Conservation (phyloP, 2,888 invertebrate genomes). For the Sinopyrophorus schimmeli region DNA sequence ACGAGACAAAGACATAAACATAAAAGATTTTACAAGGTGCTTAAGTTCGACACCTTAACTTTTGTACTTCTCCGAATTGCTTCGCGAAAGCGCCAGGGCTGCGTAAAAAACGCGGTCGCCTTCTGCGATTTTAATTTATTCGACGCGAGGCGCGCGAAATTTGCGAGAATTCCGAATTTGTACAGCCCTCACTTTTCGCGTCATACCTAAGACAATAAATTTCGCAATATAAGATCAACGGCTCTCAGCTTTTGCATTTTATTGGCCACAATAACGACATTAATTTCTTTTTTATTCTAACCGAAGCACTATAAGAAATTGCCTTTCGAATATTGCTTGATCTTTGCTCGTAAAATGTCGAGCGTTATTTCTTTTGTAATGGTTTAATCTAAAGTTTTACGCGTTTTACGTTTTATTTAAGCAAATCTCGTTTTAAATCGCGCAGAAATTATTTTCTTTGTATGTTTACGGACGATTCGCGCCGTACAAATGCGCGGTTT, state of each 20-base stretch:
- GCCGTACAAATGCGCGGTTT: too few relatives aligned
- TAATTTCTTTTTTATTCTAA: conserved; percentile 41
- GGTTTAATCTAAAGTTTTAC: too few relatives aligned
- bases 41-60: conserved; percentile 36
- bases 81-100: neutral
- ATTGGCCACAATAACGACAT: conserved; percentile 42
- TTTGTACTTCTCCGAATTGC: neutral
- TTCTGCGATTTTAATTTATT: too few relatives aligned
- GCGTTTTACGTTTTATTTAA: too few relatives aligned
- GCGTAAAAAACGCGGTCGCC: conserved; percentile 3
- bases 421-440: too few relatives aligned
- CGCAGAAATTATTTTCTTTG: too few relatives aligned
- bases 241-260: conserved; percentile 43
- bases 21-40: conserved; percentile 37
- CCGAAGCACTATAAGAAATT: conserved; percentile 39
- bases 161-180: conserved; percentile 4
- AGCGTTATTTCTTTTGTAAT: too few relatives aligned
- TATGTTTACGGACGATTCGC: too few relatives aligned
- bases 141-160: conserved; percentile 1
- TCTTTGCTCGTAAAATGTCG: conserved; percentile 36
- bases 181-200: conserved; percentile 29
- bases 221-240: conserved; percentile 41
- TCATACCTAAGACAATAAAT: conserved; percentile 35
- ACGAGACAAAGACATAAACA: conserved; percentile 37
- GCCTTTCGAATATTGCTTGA: conserved; percentile 29